phyloP scores from a whole-genome alignment of 2,797 vertebrate genomes.

The Eupleurogrammus muticus region DNA sequence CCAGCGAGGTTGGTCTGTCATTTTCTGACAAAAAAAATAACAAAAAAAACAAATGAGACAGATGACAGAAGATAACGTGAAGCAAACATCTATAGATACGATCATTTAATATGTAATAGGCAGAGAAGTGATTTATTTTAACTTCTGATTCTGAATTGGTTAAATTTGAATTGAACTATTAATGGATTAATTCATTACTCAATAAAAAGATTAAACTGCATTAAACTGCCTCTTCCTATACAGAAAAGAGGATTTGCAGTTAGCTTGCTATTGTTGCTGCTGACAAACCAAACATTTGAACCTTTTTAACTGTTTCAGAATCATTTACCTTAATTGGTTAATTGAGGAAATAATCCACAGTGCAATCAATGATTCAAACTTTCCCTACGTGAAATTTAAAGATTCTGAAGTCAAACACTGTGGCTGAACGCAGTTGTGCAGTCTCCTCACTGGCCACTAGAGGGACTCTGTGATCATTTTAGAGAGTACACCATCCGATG shows the following conservation, averaged over 20 bases:
- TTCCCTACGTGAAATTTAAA: slow-evolving; percentile 3
- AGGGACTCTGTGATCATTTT: slow-evolving; percentile 62
- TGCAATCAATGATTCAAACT: not conserved
- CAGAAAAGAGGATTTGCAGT: not conserved
- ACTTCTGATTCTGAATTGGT: not conserved
- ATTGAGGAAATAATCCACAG: not conserved
- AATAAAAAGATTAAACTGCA: not conserved
- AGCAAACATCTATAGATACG: not conserved
- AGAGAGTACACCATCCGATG: slow-evolving; percentile 24
- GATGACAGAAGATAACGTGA: not conserved
- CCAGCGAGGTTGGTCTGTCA: slow-evolving; percentile 93
- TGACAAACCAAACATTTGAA: too few species aligned
- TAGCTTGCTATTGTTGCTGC: not conserved
- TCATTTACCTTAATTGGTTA: not conserved
- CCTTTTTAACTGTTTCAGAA: too few species aligned
- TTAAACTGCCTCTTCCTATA: too few species aligned
- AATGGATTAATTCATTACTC: not conserved
- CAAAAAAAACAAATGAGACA: not conserved
- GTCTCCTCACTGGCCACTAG: slow-evolving; percentile 59
- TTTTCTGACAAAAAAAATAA: slow-evolving; percentile 86
- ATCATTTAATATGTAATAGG: not conserved
- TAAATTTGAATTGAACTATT: not conserved
- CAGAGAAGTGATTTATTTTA: not conserved
- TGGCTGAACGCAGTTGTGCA: slow-evolving; percentile 31
- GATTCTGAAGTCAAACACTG: slow-evolving; percentile 32